Evolutionary conservation across 2,888 invertebrate species (phyloP).

Genomic region (Slavum lentiscoides): DNA sequence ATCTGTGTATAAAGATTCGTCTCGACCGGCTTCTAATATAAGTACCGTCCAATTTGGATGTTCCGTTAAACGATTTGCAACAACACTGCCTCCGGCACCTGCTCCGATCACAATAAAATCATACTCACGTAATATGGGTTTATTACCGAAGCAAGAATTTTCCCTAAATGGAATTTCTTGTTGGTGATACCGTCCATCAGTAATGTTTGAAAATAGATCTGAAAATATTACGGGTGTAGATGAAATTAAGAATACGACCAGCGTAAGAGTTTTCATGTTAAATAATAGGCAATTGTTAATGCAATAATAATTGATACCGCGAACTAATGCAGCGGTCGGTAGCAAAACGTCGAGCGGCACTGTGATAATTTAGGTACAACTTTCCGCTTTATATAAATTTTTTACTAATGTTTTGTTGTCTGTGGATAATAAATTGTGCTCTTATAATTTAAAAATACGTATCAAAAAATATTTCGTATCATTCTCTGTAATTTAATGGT

Average conservation of each 20-base stretch:
- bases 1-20: slow-evolving; percentile 64
- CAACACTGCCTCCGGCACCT: slow-evolving; percentile 71
- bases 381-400: too few relatives aligned
- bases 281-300: neutral
- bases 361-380: too few relatives aligned
- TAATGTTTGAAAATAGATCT: slow-evolving; percentile 28
- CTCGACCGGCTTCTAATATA: slow-evolving; percentile 68
- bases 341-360: too few relatives aligned
- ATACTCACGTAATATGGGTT: slow-evolving; percentile 56
- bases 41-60: slow-evolving; percentile 66
- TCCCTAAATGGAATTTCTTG: slow-evolving; percentile 56
- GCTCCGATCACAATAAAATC: slow-evolving; percentile 64
- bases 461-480: too few relatives aligned
- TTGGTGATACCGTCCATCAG: slow-evolving; percentile 55
- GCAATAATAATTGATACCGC: slow-evolving; percentile 7
- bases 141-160: slow-evolving; percentile 55
- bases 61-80: slow-evolving; percentile 73
- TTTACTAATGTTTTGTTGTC: too few relatives aligned
- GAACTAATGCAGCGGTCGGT: too few relatives aligned
- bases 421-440: too few relatives aligned
- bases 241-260: slow-evolving; percentile 30
- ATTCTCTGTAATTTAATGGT: too few relatives aligned
- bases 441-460: too few relatives aligned
- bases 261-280: slow-evolving; percentile 23
- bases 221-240: slow-evolving; percentile 11